A percentile compares a stretch with the other conserved stretches of the same genome.
Conservation (phyloP, 2,888 invertebrate genomes). For the Coenonympha arcania region DNA sequence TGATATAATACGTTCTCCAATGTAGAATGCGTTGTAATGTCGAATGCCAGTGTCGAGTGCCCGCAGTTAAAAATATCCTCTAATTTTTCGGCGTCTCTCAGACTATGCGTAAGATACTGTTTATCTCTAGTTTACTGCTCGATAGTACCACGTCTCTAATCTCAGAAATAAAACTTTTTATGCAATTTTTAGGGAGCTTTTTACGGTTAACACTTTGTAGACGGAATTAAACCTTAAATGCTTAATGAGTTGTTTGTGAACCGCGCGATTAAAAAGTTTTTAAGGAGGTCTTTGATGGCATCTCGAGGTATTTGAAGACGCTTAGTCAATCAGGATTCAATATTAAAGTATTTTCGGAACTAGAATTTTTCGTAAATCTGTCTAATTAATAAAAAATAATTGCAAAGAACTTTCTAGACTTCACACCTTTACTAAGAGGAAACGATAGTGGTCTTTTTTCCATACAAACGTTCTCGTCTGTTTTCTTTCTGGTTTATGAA, state of each 20-base stretch:
- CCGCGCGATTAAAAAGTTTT: constrained; percentile 56
- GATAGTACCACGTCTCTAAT: constrained; percentile 58
- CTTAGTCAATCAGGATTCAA: background rate
- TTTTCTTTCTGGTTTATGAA: no score
- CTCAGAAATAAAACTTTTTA: constrained; percentile 67
- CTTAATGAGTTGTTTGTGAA: constrained; percentile 52
- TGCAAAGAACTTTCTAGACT: no score
- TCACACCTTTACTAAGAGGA: no score
- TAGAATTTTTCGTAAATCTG: no score
- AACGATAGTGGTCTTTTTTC: no score
- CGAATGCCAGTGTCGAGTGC: no score
- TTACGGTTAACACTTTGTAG: constrained; percentile 62
- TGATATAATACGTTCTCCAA: no score
- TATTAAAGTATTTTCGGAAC: background rate
- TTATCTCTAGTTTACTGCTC: constrained; percentile 60
- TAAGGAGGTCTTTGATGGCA: constrained; percentile 45
- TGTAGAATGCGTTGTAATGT: no score
- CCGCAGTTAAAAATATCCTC: background rate
- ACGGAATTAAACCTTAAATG: constrained; percentile 64
- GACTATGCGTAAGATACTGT: constrained; percentile 45
- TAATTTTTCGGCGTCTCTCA: background rate
- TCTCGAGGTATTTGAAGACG: constrained; percentile 19
- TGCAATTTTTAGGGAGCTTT: constrained; percentile 60
- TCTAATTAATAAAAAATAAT: no score
- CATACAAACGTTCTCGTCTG: no score